A percentile compares a stretch with the other conserved stretches of the same genome.
These are phyloP conservation scores for Pocillopora damicornis DNA, from an alignment of 64 coral and sea anemone genomes.

Conservation along the genomic window DNA sequence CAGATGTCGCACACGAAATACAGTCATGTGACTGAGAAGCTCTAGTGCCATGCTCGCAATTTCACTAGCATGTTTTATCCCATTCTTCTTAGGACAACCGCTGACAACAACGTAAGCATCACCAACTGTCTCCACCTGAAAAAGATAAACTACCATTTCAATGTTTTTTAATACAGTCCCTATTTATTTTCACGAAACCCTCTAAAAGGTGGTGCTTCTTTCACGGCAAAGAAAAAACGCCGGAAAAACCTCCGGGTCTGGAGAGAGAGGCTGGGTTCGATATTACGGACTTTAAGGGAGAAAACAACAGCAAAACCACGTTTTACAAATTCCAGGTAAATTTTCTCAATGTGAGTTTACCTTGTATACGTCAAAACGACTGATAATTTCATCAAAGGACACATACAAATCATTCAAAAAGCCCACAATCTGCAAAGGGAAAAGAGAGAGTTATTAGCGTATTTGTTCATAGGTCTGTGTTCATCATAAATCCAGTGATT, in stretches of 20 bases:
- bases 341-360: not conserved
- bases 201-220: not conserved
- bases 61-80: constrained; percentile 54
- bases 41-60: constrained; percentile 74
- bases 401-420: constrained; percentile 77
- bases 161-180: not conserved
- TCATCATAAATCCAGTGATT: no score
- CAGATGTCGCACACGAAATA: constrained; percentile 63
- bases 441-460: not conserved
- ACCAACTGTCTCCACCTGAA: constrained; percentile 58
- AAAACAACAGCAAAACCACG: no score
- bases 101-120: constrained; percentile 80
- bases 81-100: constrained; percentile 66
- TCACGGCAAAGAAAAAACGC: not conserved
- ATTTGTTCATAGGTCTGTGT: no score
- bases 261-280: not conserved
- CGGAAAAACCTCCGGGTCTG: no score
- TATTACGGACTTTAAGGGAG: not conserved
- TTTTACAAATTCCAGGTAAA: no score
- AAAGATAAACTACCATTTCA: not conserved
- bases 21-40: constrained; percentile 64
- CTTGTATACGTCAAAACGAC: constrained; percentile 76
- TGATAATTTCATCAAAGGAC: constrained; percentile 75
- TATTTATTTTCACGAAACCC: not conserved
- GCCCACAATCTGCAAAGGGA: constrained; percentile 60